phyloP scores from a whole-genome alignment of 2,797 vertebrate species.

The Betta splendens region DNA sequence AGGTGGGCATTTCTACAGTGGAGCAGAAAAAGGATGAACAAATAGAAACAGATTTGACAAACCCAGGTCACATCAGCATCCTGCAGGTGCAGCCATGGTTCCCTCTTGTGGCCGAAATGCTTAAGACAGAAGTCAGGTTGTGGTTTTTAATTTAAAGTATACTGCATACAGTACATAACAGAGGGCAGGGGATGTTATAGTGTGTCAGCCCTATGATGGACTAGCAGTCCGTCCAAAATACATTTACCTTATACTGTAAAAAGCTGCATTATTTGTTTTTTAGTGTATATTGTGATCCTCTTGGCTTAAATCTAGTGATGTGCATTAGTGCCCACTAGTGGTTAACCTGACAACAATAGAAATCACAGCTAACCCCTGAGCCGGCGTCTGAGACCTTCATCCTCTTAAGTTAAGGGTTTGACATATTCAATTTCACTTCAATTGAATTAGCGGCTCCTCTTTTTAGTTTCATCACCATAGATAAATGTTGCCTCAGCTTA shows the following conservation, averaged over 20 bases:
- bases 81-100: constrained; percentile 6
- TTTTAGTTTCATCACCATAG: too few relatives aligned
- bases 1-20: constrained; percentile 58
- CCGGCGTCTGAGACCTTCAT: background rate
- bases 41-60: background rate
- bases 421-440: too few relatives aligned
- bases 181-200: too few relatives aligned
- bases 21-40: background rate
- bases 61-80: background rate
- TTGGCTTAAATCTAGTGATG: background rate
- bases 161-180: too few relatives aligned
- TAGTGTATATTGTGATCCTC: background rate
- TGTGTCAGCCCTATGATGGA: too few relatives aligned
- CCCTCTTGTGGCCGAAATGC: constrained; percentile 39
- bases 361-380: background rate
- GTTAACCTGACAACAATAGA: background rate
- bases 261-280: background rate
- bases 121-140: background rate
- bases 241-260: too few relatives aligned
- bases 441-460: too few relatives aligned
- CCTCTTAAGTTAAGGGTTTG: too few relatives aligned
- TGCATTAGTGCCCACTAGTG: constrained; percentile 55
- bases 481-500: too few relatives aligned
- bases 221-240: too few relatives aligned
- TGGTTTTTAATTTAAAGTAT: background rate